Base-by-base conservation (phyloP, 2,888 invertebrate genomes). In the Hirtodrosophila histrioides region DNA sequence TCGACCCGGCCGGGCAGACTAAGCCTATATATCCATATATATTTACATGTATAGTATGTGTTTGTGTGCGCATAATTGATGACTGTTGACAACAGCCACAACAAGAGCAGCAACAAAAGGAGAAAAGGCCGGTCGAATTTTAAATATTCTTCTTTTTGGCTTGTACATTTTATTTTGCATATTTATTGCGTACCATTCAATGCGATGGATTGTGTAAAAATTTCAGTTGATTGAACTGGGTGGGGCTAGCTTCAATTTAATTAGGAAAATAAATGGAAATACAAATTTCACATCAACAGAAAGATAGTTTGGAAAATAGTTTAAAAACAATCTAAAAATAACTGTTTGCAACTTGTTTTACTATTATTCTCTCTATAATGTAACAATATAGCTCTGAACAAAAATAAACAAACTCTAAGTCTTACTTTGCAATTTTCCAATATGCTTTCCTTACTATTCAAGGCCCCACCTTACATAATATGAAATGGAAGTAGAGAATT, bases 81-180 rank as follows among this genome's bases (percentile, higher is more conserved):
- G 78, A 78, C 79, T 76, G 77, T 71, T 72, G 78, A 75, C 80
- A 71, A 69, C 70, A 49, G 60, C 57, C 49, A 43, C 69, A 71
- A 64, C 54, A 57, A 54, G 51, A 68, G 44, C 43, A 60, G 53
- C 54, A 66, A 23, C 40, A 58, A 55, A 17, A 51, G 10, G 29
- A 36, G 55, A 44, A 43, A 33, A 46, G 43, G 44, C 27, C 40
- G 27, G 41, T 46, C 56, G 57, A 46, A 82, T 82, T 75, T 77
- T 64, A 82, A 79, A 79, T 77, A 78, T 69, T 5, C 31, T 50
- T 49, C 39, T 57, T 45, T 43, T 6, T 45, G 11, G 36, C 41
- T 6, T 36, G 9, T 49, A 44, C n/a, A 48, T 63, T 70, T 56
- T 41, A 41, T 35, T 71, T 70, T 67, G 69, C 74, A 65, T 73